A percentile compares a stretch with the other conserved stretches of the same genome.
Evolutionary conservation across 2,797 vertebrate species (phyloP).

Genomic region (Perodicticus potto): DNA sequence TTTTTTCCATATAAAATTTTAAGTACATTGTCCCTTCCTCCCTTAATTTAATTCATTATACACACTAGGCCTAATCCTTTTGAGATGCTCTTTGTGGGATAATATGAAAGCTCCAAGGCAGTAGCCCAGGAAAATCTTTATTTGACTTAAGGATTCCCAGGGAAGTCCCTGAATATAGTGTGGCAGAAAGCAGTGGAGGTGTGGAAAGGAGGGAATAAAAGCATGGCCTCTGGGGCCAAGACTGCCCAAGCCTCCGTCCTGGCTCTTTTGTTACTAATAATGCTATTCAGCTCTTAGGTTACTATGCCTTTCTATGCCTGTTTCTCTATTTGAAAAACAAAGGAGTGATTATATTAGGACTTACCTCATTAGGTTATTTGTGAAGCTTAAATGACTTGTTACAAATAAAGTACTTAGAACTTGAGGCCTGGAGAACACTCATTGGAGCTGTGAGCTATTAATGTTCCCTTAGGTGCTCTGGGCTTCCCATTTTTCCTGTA

Average conservation of each 20-base stretch:
- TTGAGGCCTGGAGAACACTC: background rate
- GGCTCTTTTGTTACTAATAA: background rate
- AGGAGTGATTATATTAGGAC: background rate
- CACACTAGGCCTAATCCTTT: background rate
- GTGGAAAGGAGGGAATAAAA: background rate
- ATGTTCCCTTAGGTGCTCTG: background rate
- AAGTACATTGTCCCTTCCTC: background rate
- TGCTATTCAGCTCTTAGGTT: background rate
- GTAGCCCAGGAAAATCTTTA: background rate
- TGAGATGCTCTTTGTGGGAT: background rate
- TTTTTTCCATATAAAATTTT: background rate
- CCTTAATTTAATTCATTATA: background rate
- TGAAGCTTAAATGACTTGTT: background rate
- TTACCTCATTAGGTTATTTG: background rate
- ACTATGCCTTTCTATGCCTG: background rate
- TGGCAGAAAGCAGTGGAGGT: background rate
- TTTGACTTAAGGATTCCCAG: background rate
- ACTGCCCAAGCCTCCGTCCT: background rate
- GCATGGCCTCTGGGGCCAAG: background rate
- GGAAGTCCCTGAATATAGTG: background rate
- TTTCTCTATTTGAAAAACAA: constrained; percentile 2
- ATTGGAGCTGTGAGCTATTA: background rate
- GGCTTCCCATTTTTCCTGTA: background rate
- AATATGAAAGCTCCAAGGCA: background rate
- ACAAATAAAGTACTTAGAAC: background rate